phyloP scores from a whole-genome alignment of 2,888 invertebrate genomes.

The Phlogophora meticulosa region DNA sequence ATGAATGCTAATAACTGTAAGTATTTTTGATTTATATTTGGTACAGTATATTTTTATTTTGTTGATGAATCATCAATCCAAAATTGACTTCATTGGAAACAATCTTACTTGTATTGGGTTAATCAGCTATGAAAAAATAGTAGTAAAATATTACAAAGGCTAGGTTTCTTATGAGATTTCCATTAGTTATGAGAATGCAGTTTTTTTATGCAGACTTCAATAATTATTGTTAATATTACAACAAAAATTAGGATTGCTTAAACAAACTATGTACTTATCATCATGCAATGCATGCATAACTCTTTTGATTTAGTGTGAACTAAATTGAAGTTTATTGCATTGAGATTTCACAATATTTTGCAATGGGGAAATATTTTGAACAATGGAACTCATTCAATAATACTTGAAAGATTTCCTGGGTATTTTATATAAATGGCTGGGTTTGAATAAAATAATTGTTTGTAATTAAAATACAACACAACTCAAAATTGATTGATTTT shows the following conservation, averaged over 20 bases:
- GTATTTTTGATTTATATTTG: conserved; percentile 75
- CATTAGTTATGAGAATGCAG: not conserved
- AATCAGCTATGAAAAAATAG: not conserved
- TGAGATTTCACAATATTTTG: conserved; percentile 49
- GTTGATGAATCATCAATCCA: not conserved
- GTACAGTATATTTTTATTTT: not conserved
- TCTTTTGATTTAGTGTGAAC: not conserved
- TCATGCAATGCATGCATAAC: not conserved
- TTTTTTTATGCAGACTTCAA: too few relatives aligned
- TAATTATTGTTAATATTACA: not conserved
- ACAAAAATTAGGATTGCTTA: not conserved
- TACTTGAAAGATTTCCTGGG: not conserved
- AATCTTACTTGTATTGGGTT: not conserved
- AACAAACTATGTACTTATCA: not conserved
- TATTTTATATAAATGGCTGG: not conserved
- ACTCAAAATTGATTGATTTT: too few relatives aligned
- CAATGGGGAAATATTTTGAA: conserved; percentile 4
- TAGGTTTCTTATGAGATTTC: not conserved
- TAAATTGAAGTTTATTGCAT: not conserved
- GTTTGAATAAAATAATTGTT: not conserved
- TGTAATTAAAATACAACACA: not conserved
- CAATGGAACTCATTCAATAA: not conserved
- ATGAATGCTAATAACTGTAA: conserved; percentile 93
- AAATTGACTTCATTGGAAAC: not conserved
- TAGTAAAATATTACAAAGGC: not conserved